Percentiles rank a stretch among this genome's conserved stretches.
Evolutionary conservation across 2,797 vertebrate species (phyloP).

Genomic region (Sebastes taczanowskii): DNA sequence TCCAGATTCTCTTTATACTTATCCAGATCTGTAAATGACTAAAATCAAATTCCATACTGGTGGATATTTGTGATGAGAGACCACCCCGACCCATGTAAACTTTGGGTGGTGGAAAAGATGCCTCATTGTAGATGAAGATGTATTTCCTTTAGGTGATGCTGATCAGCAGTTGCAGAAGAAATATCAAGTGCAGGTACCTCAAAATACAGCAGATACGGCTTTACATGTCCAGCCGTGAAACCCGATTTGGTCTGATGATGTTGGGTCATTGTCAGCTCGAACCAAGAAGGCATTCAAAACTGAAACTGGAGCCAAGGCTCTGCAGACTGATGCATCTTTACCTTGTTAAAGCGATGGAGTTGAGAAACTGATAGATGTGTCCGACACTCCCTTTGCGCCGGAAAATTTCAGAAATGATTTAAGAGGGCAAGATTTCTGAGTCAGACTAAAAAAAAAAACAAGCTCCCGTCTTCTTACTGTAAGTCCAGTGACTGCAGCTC

Average conservation of each 20-base stretch:
- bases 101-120: neutral
- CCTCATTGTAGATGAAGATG: neutral
- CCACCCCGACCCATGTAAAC: neutral
- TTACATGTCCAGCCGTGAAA: neutral
- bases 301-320: constrained; percentile 11
- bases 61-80: neutral
- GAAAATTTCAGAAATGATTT: constrained; percentile 3
- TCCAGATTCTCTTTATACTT: neutral
- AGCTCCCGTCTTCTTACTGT: neutral
- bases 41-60: neutral
- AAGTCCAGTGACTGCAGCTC: constrained; percentile 39
- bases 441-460: neutral
- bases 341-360: constrained; percentile 5
- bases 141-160: neutral
- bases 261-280: neutral
- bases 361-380: neutral
- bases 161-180: neutral
- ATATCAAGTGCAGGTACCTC: neutral
- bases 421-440: constrained; percentile 1
- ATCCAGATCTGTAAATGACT: rapidly evolving
- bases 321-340: constrained; percentile 9
- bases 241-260: neutral
- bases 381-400: neutral
- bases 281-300: neutral
- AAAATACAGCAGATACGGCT: neutral